These are phyloP conservation scores for Crypturellus tataupa DNA, from an alignment of 2,797 vertebrate species.

Conservation along the genomic window DNA sequence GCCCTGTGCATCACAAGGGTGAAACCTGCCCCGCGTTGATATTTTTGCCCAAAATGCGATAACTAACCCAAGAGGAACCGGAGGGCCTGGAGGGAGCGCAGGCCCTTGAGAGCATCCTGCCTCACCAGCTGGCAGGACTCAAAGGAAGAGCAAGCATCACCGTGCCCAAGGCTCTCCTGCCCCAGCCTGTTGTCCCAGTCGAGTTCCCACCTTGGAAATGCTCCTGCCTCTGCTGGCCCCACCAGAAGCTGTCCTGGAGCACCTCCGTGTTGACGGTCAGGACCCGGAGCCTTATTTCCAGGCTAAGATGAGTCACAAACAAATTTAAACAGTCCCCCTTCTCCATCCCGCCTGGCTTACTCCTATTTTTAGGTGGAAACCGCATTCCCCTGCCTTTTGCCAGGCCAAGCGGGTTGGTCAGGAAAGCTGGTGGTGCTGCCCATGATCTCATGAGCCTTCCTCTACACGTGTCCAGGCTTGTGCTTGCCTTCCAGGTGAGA, in stretches of 20 bases:
- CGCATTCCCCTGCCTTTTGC: conserved; percentile 7
- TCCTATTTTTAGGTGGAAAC: conserved; percentile 63
- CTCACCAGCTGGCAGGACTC: not conserved
- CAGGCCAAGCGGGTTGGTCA: not conserved
- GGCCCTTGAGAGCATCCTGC: not conserved
- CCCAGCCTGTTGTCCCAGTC: not conserved
- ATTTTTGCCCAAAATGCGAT: not conserved
- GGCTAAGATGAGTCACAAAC: conserved; percentile 50
- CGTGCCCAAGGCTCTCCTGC: not conserved
- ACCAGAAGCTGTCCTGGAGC: no score
- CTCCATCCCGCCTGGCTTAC: not conserved
- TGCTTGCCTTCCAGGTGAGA: conserved; percentile 10
- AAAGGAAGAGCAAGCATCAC: not conserved
- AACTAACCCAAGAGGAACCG: not conserved
- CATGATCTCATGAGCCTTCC: not conserved
- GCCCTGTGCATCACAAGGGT: not conserved
- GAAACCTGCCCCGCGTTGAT: not conserved
- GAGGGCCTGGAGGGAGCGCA: not conserved
- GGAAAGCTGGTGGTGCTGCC: not conserved
- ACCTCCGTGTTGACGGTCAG: conserved; percentile 6
- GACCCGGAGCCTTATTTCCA: conserved; percentile 37
- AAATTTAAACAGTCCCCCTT: conserved; percentile 52
- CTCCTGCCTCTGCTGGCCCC: not conserved
- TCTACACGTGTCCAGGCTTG: conserved; percentile 12
- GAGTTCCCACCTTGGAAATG: not conserved